Evolutionary conservation across 2,113 vertebrate species (phyloP), one percentile per base, ranked within the genome.

Genomic region (Sminthopsis crassicaudata): DNA sequence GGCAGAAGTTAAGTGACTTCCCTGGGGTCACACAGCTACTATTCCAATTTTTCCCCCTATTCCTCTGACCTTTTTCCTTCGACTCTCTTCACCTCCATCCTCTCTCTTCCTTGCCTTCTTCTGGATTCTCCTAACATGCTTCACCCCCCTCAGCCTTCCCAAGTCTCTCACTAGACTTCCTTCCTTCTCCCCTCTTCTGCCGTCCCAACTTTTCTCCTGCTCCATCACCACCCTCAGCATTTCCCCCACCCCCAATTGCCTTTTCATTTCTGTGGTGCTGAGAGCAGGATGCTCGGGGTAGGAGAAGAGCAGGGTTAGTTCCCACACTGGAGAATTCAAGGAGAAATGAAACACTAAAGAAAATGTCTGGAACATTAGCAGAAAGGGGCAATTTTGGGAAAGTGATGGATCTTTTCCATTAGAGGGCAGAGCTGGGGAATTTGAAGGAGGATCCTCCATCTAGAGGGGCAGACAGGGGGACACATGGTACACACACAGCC

Each of bases 391-490:
- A 76, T 22, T 89, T 95, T 94, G 22, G 50, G 36, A 95, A 60
- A 3, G n/a, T 46, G 91, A 93, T 42, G 25, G 52, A n/a, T 76
- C 53, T 94, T 84, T 91, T 92, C 53, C 92, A 76, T 94, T 93
- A 92, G 95, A 89, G 95, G 92, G 91, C 22, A 46, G n/a, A 94
- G 92, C 89, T 95, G 46, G 36, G 10, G 91, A 94, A 94, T 94
- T 89, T 90, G 92, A 53, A 92, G 27, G 24, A 50, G 23, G 52
- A 25, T 96, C 51, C 42, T 12, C 16, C 53, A 36, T 92, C 94
- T 84, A 94, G 92, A 76, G 1, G 52, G 48, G 25, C 8, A 42
- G 30, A 42, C 16, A n/a, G 7, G 50, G 90, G 50, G 30, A 91
- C 30, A 53, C 27, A 53, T 91, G 27, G 50, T n/a, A 91, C 7